Evolutionary conservation across 1,140 invertebrate genomes (phyloP), one percentile per base, ranked within the genome.

Genomic region (Chymomyza costata): DNA sequence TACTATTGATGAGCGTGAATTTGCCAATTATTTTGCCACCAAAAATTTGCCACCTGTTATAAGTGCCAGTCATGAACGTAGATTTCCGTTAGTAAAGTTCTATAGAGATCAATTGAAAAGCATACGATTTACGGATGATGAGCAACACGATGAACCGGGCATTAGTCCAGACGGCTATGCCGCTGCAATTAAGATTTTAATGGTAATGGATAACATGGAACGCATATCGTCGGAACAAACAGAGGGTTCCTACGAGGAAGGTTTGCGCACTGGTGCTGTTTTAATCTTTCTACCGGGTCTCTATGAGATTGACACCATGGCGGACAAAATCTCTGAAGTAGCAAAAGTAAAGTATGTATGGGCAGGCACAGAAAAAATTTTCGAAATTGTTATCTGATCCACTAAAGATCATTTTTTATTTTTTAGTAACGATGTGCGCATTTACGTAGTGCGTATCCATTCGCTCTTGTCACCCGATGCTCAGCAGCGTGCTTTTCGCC

Each of bases 221-320:
- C 71, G 43, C 56, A 85, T 52, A 1, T 35, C 21, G 0, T 57
- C 15, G 5, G 41, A 6, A 2, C 45, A 48, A 14, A 28, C 66
- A 0, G 11, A 46, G 8, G 5, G 39, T 8, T 56, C 43, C 13
- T 76, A 76, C 15, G 39, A 31, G n/a, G 40, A 76, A 1, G 44
- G 50, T 3, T 39, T 52, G 38, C 34, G 44, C 13, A 31, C 89
- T 60, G 89, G 92, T 2, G 90, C 92, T 14, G 92, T 97, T 15
- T 86, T 98, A 0, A 89, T 97, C 57, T 98, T 97, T 86, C 82
- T 98, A 39, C 96, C 96, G 14, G 96, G 96, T 51, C 90, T 95
- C 32, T 84, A 88, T 69, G 94, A 96, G 87, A 96, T 96, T 53
- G 92, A 94, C 10, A 56, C 11, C 21, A 83, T 85, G 83, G 41